These are phyloP conservation scores for Fragum whitleyi DNA, from an alignment of 2,888 invertebrate species.

Conservation along the genomic window DNA sequence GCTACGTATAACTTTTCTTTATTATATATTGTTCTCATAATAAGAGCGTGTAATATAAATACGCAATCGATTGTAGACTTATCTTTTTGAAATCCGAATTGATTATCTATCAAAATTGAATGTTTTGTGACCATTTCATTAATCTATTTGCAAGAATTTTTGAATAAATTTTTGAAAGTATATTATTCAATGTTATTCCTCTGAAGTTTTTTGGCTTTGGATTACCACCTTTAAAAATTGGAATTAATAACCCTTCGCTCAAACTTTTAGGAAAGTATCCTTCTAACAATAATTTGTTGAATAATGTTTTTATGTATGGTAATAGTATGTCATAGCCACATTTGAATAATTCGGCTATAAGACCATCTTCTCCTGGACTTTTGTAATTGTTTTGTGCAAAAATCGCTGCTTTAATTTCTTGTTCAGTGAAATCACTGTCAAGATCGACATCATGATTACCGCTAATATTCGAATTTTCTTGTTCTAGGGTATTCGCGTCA, in stretches of 20 bases:
- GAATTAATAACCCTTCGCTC: slow-evolving; percentile 43
- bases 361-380: slow-evolving; percentile 13
- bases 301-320: slow-evolving; percentile 24
- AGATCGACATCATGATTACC: neutral
- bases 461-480: too few species aligned
- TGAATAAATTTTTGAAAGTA: slow-evolving; percentile 40
- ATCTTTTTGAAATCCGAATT: slow-evolving; percentile 39
- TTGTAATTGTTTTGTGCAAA: slow-evolving; percentile 29
- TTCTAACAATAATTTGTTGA: slow-evolving; percentile 15
- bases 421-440: neutral
- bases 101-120: slow-evolving; percentile 30
- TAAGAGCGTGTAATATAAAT: slow-evolving; percentile 38
- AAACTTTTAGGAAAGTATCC: slow-evolving; percentile 31
- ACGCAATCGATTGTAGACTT: slow-evolving; percentile 36
- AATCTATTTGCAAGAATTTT: slow-evolving; percentile 23
- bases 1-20: slow-evolving; percentile 39
- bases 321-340: slow-evolving; percentile 19
- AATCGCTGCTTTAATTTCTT: slow-evolving; percentile 22
- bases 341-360: slow-evolving; percentile 30
- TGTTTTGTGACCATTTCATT: slow-evolving; percentile 28
- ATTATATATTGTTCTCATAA: slow-evolving; percentile 24
- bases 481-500: neutral
- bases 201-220: slow-evolving; percentile 8
- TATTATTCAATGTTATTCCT: slow-evolving; percentile 31
- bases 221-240: slow-evolving; percentile 33